phyloP scores from a whole-genome alignment of 2,113 vertebrate species.

The Oreochromis spilurus region DNA sequence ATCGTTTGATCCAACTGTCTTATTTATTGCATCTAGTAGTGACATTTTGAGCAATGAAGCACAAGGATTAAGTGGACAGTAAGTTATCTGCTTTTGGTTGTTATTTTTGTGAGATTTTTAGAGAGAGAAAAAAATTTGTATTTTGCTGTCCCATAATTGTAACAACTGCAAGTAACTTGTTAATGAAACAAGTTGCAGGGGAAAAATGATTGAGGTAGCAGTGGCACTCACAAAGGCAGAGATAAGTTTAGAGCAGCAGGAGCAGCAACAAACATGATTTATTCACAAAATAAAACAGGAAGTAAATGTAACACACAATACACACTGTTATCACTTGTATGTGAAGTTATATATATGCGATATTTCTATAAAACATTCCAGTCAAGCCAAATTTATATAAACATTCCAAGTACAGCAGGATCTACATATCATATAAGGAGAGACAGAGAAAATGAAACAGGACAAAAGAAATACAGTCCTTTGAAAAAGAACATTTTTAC shows the following conservation, averaged over 20 bases:
- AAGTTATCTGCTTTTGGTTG: no score
- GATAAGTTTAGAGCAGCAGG: accelerated
- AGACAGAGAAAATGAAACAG: neutral
- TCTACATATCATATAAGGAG: neutral
- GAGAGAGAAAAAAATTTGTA: neutral
- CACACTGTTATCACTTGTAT: neutral
- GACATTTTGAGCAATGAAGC: neutral
- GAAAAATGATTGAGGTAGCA: neutral
- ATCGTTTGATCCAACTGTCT: neutral
- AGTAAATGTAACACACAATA: neutral
- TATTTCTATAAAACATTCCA: neutral
- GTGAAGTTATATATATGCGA: accelerated
- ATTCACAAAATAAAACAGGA: neutral
- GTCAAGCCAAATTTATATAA: neutral
- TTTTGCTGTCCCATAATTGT: neutral
- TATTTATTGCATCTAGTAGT: neutral
- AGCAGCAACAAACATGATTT: neutral
- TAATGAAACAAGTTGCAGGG: neutral
- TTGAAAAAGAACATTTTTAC: neutral
- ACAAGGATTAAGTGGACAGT: neutral
- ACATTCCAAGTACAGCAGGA: neutral
- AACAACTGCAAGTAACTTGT: neutral
- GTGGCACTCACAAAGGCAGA: neutral
- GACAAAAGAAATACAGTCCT: neutral
- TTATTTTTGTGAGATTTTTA: neutral